Conservation (phyloP, 53 echinoderm and acorn worm genomes). For the Pentamera pediparva region DNA sequence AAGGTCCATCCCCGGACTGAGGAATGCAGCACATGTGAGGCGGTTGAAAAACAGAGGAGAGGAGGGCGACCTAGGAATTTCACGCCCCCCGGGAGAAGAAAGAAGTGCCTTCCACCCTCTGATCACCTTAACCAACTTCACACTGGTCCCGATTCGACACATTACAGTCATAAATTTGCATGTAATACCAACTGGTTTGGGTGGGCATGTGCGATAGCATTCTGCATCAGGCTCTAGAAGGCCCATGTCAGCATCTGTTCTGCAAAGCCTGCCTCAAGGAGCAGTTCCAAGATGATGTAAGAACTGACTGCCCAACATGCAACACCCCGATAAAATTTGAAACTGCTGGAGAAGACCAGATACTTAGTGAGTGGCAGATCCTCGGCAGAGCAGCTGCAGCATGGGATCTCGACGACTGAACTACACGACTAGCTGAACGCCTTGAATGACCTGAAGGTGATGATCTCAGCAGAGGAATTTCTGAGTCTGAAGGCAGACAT, state of each 20-base stretch:
- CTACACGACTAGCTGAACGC: background rate
- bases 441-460: background rate
- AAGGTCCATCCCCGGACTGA: background rate
- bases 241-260: background rate
- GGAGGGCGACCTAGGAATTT: background rate
- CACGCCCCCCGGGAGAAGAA: background rate
- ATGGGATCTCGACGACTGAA: background rate
- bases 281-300: background rate
- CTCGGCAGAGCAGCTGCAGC: background rate
- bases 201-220: background rate
- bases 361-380: background rate
- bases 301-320: background rate
- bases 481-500: slow-evolving; percentile 9
- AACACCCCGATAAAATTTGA: background rate
- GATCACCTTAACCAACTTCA: background rate
- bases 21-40: background rate
- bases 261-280: background rate
- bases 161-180: background rate
- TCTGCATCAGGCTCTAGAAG: background rate
- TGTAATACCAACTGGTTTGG: background rate
- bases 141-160: background rate
- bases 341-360: background rate
- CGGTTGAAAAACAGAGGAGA: background rate
- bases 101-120: background rate
- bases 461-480: slow-evolving; percentile 2